Conservation (phyloP, 2,888 invertebrate species). For the Leuctra nigra region DNA sequence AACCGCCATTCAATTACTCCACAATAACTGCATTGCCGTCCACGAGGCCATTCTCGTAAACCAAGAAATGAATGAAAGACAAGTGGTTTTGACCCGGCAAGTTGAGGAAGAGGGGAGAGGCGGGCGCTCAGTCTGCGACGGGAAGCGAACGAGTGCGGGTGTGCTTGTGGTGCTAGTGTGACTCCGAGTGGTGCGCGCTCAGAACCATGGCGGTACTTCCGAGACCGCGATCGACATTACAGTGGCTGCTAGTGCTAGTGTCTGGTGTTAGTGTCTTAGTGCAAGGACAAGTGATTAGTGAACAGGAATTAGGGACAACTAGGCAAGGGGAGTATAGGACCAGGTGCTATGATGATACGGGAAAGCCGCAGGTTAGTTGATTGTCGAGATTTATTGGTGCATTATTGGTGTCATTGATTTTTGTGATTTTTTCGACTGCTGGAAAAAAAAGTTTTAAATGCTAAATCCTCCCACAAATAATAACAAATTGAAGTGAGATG, state of each 20-base stretch:
- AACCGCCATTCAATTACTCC: no score
- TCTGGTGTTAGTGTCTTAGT: background rate
- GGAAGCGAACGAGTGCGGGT: constrained; percentile 15
- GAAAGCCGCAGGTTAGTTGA: constrained; percentile 31
- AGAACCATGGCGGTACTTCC: background rate
- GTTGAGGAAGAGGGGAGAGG: no score
- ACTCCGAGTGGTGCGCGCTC: background rate
- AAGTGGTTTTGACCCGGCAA: no score
- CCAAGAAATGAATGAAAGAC: no score
- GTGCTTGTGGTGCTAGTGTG: background rate
- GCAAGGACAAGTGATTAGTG: constrained; percentile 6
- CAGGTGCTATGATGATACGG: constrained; percentile 29
- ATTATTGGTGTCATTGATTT: no score
- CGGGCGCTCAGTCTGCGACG: constrained; percentile 20
- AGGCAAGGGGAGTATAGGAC: constrained; percentile 19
- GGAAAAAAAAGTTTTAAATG: no score
- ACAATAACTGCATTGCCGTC: no score
- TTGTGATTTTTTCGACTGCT: no score
- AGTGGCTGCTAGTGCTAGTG: background rate
- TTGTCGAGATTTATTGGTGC: no score
- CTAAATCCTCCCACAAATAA: no score
- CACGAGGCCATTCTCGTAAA: no score
- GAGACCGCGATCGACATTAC: background rate
- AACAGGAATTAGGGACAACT: constrained; percentile 11
- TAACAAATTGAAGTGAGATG: no score